These are phyloP conservation scores for Thripadectes ignobilis DNA, from an alignment of 2,797 vertebrate species.

Conservation along the genomic window DNA sequence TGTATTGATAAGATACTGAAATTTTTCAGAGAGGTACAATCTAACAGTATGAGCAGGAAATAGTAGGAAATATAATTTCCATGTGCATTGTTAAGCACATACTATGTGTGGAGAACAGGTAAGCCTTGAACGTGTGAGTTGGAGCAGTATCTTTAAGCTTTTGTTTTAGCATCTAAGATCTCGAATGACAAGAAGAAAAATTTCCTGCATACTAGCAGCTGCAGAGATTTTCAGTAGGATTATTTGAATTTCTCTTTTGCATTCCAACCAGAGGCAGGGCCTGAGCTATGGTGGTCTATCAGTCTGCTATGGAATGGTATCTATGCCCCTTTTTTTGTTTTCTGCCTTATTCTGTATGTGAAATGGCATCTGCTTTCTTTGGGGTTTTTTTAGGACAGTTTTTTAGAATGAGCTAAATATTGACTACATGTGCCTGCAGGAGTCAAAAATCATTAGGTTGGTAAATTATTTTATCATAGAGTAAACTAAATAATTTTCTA, in stretches of 20 bases:
- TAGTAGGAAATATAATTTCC: neutral
- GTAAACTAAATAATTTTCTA: neutral
- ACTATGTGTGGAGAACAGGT: neutral
- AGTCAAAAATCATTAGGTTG: neutral
- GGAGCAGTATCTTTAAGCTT: neutral
- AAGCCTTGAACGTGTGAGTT: neutral
- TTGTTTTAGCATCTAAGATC: neutral
- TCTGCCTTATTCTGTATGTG: neutral
- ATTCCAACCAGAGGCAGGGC: neutral
- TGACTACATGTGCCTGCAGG: neutral
- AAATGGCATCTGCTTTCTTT: neutral
- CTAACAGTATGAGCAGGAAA: neutral
- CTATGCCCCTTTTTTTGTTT: neutral
- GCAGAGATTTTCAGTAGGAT: neutral
- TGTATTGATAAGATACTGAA: neutral
- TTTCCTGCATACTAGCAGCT: neutral
- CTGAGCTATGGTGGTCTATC: neutral
- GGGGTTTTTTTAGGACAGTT: neutral
- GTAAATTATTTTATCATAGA: neutral
- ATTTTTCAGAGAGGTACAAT: neutral
- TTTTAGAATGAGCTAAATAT: neutral
- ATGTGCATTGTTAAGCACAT: neutral
- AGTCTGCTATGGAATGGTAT: neutral
- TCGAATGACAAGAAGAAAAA: neutral
- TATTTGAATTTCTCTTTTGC: neutral